phyloP scores from a whole-genome alignment of 2,888 invertebrate genomes.

The Scaptomyza cyrtandrae region DNA sequence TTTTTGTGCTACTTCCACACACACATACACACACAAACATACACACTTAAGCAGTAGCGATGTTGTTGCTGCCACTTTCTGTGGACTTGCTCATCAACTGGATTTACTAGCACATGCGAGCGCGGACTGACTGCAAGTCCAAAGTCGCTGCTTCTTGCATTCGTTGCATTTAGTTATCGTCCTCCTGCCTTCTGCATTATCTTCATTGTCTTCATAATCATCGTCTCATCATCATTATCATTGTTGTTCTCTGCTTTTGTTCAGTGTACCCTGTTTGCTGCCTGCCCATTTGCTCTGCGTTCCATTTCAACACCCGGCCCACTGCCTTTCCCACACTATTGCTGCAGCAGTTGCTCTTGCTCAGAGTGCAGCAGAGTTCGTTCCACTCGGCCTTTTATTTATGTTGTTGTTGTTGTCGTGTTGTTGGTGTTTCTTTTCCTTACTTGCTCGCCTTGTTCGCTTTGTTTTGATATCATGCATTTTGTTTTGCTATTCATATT shows the following conservation, averaged over 20 bases:
- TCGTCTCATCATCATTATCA: slow-evolving; percentile 12
- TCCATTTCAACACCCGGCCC: slow-evolving; percentile 74
- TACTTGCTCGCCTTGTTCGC: slow-evolving; percentile 27
- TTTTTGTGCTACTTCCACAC: slow-evolving; percentile 65
- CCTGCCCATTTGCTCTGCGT: slow-evolving; percentile 59
- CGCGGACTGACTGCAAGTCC: slow-evolving; percentile 50
- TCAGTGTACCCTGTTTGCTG: slow-evolving; percentile 32
- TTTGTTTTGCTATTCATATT: slow-evolving; percentile 80
- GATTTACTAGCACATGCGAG: slow-evolving; percentile 59
- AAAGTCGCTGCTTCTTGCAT: slow-evolving; percentile 67
- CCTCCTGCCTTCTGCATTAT: slow-evolving; percentile 32
- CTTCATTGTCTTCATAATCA: slow-evolving; percentile 18
- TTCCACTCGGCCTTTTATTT: slow-evolving; percentile 70
- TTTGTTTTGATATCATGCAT: slow-evolving; percentile 77
- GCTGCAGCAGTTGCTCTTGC: slow-evolving; percentile 36
- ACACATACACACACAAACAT: slow-evolving; percentile 25
- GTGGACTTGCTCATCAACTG: slow-evolving; percentile 74
- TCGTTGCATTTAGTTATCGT: slow-evolving; percentile 76
- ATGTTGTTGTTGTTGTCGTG: slow-evolving; percentile 30
- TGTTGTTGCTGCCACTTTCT: slow-evolving; percentile 69
- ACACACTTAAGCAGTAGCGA: slow-evolving; percentile 17
- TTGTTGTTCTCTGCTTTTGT: slow-evolving; percentile 14
- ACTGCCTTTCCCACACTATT: slow-evolving; percentile 69
- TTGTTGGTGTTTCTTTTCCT: slow-evolving; percentile 10
- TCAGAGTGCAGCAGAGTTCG: slow-evolving; percentile 79